phyloP scores from a whole-genome alignment of 2,888 invertebrate genomes.

The Leptarthrus brevirostris region DNA sequence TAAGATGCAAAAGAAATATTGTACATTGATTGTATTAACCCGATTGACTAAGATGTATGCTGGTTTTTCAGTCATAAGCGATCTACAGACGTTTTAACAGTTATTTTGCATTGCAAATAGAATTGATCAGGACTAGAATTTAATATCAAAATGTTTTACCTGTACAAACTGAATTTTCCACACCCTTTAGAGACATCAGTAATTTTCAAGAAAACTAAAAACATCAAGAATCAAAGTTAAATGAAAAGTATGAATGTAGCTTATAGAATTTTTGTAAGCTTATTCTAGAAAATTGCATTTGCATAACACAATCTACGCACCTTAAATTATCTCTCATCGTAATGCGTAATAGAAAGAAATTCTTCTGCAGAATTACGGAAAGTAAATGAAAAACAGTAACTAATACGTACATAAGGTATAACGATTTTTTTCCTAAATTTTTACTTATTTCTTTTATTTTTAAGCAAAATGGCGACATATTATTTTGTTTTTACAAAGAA shows the following conservation, averaged over 20 bases:
- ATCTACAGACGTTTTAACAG: too few relatives aligned
- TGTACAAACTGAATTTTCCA: too few relatives aligned
- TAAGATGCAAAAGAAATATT: too few relatives aligned
- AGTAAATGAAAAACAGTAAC: slow-evolving; percentile 22
- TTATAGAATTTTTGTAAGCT: slow-evolving; percentile 17
- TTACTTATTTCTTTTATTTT: slow-evolving; percentile 9
- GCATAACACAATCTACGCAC: slow-evolving; percentile 43
- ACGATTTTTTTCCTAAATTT: slow-evolving; percentile 31
- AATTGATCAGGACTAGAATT: too few relatives aligned
- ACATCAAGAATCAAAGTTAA: too few relatives aligned
- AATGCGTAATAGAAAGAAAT: slow-evolving; percentile 13
- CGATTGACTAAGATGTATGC: too few relatives aligned
- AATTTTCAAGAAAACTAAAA: too few relatives aligned
- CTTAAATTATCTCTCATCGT: slow-evolving; percentile 43
- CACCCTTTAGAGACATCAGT: too few relatives aligned
- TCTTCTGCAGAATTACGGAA: slow-evolving; percentile 16
- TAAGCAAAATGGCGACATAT: slow-evolving; percentile 46
- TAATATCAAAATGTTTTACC: too few relatives aligned
- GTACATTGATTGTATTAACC: too few relatives aligned
- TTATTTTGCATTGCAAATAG: too few relatives aligned
- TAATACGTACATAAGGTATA: slow-evolving; percentile 43
- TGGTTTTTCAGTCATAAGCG: too few relatives aligned
- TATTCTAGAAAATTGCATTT: slow-evolving; percentile 25
- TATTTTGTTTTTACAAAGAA: slow-evolving; percentile 5
- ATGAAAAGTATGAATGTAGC: not conserved